Base-by-base conservation (phyloP, 2,888 invertebrate species). In the Panzeria rudis region DNA sequence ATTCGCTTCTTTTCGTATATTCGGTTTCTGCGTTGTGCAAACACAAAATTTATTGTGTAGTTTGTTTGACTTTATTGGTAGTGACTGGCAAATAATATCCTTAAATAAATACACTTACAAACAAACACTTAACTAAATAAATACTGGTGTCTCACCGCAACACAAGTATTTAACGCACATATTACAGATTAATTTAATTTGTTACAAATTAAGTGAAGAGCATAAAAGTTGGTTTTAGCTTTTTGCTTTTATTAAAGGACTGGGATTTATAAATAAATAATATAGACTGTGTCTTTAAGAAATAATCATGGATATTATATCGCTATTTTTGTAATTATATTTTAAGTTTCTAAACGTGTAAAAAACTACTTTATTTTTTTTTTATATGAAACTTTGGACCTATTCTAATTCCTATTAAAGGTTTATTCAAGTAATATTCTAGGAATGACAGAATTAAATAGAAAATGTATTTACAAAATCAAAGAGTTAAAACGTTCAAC, bases 11-110 rank as follows among this genome's bases (percentile, higher is more conserved):
- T 47, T n/a, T 35, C 5, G 1, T 20, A 8, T 7, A 20, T 35
- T n/a, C 8, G 15, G 17, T 47, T 17, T 29, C 11, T 52, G 4
- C n/a, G 35, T 54, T 54, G 7, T 41, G 41, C 17, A 47, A 29
- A 56, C 5, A 54, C 50, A 50, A 32, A 5, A 29, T 13, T 56
- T 69, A 69, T 54, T 41, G n/a, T 71, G 8, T 5, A 29, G 47
- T 29, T 47, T 25, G 17, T 15, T n/a, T 25, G n/a, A 56, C 13
- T 41, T n/a, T 54, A 38, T 25, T 56, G n/a, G 38, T 41, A 29
- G 56, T 23, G 25, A 41, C 41, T 23, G 41, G 38, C 15, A 71
- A 56, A 56, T 56, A 56, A 71, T 56, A 56, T 71, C 25, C 56
- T 56, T 71, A 56, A 56, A 71, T 17, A 54, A 54, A 41, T 41